Evolutionary conservation across 2,113 vertebrate genomes (phyloP).

Genomic region (Oxyruncus cristatus): DNA sequence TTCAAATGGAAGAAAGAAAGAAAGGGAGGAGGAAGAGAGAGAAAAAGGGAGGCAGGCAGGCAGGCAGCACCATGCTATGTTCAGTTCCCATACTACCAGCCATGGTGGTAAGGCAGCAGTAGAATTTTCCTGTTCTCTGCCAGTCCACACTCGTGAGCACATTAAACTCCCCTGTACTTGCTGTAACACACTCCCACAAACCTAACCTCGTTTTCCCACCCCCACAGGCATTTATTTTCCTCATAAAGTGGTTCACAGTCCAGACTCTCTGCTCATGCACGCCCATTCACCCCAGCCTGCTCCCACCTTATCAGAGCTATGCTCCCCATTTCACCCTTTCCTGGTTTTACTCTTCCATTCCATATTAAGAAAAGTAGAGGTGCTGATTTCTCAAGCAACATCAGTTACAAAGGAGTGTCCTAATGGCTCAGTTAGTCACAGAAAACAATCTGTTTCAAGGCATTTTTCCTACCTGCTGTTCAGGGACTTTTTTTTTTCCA

Average conservation of each 20-base stretch:
- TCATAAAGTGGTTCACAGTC: neutral
- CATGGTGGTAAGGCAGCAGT: neutral
- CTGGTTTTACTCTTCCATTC: neutral
- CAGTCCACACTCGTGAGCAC: rapidly evolving
- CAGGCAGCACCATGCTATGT: neutral
- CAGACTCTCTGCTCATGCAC: neutral
- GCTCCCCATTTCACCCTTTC: neutral
- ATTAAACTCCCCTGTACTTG: neutral
- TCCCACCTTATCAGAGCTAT: neutral
- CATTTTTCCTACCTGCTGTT: neutral
- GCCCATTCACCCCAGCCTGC: neutral
- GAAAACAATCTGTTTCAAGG: neutral
- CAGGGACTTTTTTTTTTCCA: neutral
- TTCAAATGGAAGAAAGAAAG: neutral
- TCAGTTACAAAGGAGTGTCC: neutral
- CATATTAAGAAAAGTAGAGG: neutral
- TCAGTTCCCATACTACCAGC: neutral
- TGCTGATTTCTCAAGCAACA: neutral
- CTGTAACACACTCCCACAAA: neutral
- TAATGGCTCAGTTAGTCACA: neutral
- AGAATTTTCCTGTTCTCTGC: neutral
- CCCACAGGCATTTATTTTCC: neutral
- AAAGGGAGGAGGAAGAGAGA: neutral
- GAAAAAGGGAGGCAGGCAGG: no score
- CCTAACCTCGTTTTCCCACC: neutral